A percentile compares a stretch with the other conserved stretches of the same genome.
Evolutionary conservation across 2,888 invertebrate genomes (phyloP).

Genomic region (Mongoloraphidia duomilia): DNA sequence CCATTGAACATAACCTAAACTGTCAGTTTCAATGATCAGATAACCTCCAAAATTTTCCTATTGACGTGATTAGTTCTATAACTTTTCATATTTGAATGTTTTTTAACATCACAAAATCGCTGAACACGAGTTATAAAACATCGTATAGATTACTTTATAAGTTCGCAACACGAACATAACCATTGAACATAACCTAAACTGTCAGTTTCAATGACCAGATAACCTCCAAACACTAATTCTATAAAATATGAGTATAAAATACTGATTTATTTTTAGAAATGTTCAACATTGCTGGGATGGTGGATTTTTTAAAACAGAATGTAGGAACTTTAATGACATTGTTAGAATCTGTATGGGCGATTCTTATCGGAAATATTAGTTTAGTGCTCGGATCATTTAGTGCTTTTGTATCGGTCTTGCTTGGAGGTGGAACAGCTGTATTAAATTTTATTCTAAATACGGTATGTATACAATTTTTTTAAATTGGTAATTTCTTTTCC

Average conservation of each 20-base stretch:
- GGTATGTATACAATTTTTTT: conserved; percentile 35
- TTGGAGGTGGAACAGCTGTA: conserved; percentile 82
- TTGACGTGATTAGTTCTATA: no score
- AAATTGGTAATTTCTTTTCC: neutral
- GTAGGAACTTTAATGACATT: conserved; percentile 79
- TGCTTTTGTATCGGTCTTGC: conserved; percentile 71
- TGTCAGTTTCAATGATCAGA: no score
- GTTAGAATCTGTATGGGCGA: conserved; percentile 73
- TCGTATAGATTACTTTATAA: no score
- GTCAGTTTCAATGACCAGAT: no score
- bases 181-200: no score
- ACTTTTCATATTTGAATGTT: no score
- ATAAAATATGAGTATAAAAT: neutral
- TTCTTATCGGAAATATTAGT: conserved; percentile 84
- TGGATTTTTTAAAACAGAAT: conserved; percentile 78
- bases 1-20: no score
- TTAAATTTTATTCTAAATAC: conserved; percentile 74
- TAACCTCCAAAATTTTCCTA: no score
- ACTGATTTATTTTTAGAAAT: conserved; percentile 34
- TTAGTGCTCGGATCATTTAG: conserved; percentile 72
- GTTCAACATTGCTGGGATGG: conserved; percentile 56
- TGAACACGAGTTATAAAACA: no score
- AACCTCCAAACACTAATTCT: neutral
- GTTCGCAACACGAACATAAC: no score
- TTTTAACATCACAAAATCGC: no score